Evolutionary conservation across 2,113 vertebrate genomes (phyloP).

Genomic region (Psephotus haematonotus): DNA sequence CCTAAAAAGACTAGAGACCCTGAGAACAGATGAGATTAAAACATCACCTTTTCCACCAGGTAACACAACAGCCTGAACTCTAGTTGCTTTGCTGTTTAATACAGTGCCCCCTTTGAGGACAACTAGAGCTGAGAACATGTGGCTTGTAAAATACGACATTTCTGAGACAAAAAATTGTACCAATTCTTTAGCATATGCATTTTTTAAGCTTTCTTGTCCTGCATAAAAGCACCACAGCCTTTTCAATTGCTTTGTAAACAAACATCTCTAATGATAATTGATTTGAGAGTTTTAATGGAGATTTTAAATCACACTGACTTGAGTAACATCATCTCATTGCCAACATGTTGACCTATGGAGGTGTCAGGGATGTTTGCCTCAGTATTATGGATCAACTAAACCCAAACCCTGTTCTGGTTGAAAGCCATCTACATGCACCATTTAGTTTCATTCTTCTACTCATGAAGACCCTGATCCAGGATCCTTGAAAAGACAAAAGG

Average conservation of each 20-base stretch:
- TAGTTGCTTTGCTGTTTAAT: background rate
- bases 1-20: background rate
- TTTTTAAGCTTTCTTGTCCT: background rate
- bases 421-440: background rate
- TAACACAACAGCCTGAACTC: background rate
- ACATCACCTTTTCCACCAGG: background rate
- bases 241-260: background rate
- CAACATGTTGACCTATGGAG: background rate
- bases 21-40: background rate
- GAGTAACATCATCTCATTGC: background rate
- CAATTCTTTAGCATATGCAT: background rate
- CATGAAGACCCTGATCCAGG: background rate
- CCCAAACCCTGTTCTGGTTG: background rate
- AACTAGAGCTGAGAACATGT: background rate
- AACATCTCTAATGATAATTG: background rate
- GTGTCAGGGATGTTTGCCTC: background rate
- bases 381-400: background rate
- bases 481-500: background rate
- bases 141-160: background rate
- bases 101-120: background rate
- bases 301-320: background rate
- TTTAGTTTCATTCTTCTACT: background rate
- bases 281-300: background rate
- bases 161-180: background rate
- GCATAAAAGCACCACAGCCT: background rate